These are phyloP conservation scores for Pachypeltis micranthus DNA, from an alignment of 1,140 invertebrate genomes.

Conservation along the genomic window DNA sequence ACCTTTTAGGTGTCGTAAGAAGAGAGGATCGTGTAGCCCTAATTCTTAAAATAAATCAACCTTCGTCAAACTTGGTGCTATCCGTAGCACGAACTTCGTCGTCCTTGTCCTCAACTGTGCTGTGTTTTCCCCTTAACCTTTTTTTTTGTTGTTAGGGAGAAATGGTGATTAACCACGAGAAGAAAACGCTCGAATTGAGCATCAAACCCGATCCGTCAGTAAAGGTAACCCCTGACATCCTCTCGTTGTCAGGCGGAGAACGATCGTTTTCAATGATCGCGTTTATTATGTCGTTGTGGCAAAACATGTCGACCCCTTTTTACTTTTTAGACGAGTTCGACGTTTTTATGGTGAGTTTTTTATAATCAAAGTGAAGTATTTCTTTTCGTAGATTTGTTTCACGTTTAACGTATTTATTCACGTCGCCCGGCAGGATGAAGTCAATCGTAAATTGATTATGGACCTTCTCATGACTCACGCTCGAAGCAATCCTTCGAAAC, in stretches of 20 bases:
- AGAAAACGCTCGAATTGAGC: slow-evolving; percentile 43
- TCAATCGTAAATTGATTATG: slow-evolving; percentile 56
- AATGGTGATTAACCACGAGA: slow-evolving; percentile 47
- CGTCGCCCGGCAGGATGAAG: slow-evolving; percentile 55
- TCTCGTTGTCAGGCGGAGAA: slow-evolving; percentile 85
- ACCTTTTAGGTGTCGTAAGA: no score
- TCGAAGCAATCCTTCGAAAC: slow-evolving; percentile 42
- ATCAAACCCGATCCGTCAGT: slow-evolving; percentile 40
- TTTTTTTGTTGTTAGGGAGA: slow-evolving; percentile 19
- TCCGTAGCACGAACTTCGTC: no score
- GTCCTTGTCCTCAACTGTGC: no score
- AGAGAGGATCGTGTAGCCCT: no score
- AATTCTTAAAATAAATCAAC: no score
- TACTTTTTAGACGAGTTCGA: slow-evolving; percentile 97
- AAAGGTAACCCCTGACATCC: slow-evolving; percentile 37
- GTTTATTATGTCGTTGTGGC: slow-evolving; percentile 89
- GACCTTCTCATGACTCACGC: slow-evolving; percentile 54
- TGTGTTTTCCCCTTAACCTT: slow-evolving; percentile 14
- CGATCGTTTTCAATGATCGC: slow-evolving; percentile 88
- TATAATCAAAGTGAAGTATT: no score
- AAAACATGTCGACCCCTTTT: slow-evolving; percentile 79
- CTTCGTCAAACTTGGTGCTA: no score
- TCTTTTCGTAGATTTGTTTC: slow-evolving; percentile 12
- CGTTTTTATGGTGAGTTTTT: slow-evolving; percentile 76
- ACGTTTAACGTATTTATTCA: slow-evolving; percentile 8